phyloP scores from a whole-genome alignment of 2,797 vertebrate genomes.

The Loris lydekkerianus region DNA sequence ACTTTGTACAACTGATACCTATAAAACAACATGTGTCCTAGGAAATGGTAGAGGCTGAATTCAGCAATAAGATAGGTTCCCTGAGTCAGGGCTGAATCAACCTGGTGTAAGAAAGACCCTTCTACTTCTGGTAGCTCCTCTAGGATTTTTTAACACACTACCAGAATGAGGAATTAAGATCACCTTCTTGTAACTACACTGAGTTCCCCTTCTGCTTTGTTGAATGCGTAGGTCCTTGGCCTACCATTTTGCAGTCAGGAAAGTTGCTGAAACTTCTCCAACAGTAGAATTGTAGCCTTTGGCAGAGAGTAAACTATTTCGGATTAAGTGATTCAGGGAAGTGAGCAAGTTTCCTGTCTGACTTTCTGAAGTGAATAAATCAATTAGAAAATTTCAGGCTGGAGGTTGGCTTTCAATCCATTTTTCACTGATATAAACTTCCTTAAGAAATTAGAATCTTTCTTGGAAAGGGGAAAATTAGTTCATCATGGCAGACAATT shows the following conservation, averaged over 20 bases:
- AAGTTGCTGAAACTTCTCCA: background rate
- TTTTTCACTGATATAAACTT: background rate
- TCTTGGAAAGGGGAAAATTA: background rate
- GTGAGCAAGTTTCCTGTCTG: background rate
- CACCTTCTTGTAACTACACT: background rate
- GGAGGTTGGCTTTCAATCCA: background rate
- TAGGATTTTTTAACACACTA: background rate
- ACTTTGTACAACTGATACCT: background rate
- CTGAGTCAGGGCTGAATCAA: background rate
- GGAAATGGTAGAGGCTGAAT: background rate
- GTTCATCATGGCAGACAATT: background rate
- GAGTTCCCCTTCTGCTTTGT: background rate
- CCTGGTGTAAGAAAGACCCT: background rate
- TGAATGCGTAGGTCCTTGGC: background rate
- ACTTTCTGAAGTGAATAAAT: constrained; percentile 24
- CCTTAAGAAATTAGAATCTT: background rate
- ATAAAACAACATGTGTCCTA: background rate
- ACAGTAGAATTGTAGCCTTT: constrained; percentile 5
- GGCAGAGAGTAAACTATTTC: background rate
- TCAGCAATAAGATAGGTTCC: background rate
- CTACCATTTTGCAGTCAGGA: background rate
- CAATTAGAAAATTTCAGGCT: background rate
- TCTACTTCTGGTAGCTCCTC: background rate
- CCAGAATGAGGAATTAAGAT: background rate
- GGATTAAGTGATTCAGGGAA: constrained; percentile 14